Evolutionary conservation across 2,888 invertebrate species (phyloP).

Genomic region (Arrhopalites spinosus): DNA sequence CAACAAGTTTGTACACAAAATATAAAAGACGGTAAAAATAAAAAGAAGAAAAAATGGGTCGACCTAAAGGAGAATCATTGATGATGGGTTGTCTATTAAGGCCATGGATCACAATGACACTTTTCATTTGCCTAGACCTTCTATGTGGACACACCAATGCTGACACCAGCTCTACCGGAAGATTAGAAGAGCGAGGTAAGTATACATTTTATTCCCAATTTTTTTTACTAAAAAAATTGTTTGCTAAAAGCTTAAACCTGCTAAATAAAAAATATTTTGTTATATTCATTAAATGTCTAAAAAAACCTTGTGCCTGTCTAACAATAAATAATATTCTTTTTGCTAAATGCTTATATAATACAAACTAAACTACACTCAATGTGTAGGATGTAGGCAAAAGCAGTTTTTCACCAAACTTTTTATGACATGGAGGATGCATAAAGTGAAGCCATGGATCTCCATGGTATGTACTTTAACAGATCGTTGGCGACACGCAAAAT

Average conservation of each 20-base stretch:
- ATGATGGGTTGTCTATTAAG: neutral
- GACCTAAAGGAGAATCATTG: neutral
- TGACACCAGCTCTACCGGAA: conserved; percentile 45
- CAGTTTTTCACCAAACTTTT: no score
- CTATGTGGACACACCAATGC: neutral
- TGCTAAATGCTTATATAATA: no score
- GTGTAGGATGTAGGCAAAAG: no score
- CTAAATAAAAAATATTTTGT: neutral
- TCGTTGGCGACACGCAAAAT: no score
- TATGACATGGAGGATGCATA: no score
- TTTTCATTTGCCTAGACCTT: neutral
- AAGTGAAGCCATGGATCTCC: no score
- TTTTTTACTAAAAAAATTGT: neutral
- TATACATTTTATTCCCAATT: neutral
- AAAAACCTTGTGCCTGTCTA: no score
- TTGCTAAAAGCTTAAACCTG: neutral
- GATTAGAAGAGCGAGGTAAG: conserved; percentile 55
- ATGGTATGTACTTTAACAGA: no score
- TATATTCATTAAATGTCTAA: neutral
- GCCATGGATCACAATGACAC: conserved; percentile 8
- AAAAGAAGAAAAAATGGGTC: conserved; percentile 10
- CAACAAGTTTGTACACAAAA: no score
- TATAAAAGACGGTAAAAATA: neutral
- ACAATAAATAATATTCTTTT: no score
- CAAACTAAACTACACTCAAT: no score